Conservation (phyloP, 92 coral and sea anemone genomes). For the Siderastrea radians region DNA sequence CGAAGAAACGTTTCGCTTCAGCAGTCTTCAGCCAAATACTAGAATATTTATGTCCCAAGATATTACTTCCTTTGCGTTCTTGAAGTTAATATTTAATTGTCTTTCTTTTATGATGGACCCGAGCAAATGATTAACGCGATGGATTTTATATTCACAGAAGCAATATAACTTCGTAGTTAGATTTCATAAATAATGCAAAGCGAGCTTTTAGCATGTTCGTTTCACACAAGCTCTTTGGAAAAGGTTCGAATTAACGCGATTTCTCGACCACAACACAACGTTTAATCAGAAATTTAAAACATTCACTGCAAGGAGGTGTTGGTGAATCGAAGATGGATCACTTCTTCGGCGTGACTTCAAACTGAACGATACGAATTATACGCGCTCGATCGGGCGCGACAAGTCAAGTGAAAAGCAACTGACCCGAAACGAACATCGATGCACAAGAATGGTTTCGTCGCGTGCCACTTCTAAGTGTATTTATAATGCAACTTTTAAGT, state of each 20-base stretch:
- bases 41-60: slow-evolving; percentile 39
- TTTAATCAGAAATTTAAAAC: neutral
- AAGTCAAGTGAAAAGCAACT: slow-evolving; percentile 15
- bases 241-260: neutral
- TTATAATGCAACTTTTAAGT: slow-evolving; percentile 35
- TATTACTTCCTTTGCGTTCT: slow-evolving; percentile 69
- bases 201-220: slow-evolving; percentile 31
- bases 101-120: slow-evolving; percentile 75
- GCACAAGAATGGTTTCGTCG: slow-evolving; percentile 45
- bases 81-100: slow-evolving; percentile 92
- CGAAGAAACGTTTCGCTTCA: slow-evolving; percentile 8
- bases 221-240: slow-evolving; percentile 13
- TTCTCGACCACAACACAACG: neutral
- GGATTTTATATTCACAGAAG: slow-evolving; percentile 79
- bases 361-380: neutral
- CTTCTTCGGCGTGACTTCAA: slow-evolving; percentile 21
- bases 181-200: slow-evolving; percentile 95
- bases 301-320: neutral
- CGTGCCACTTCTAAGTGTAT: slow-evolving; percentile 46
- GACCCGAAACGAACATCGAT: slow-evolving; percentile 40
- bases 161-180: slow-evolving; percentile 56
- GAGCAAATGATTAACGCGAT: slow-evolving; percentile 92
- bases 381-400: neutral
- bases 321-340: neutral
- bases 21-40: neutral